Conservation (phyloP, 1,140 invertebrate species). For the Meloidogyne floridensis region DNA sequence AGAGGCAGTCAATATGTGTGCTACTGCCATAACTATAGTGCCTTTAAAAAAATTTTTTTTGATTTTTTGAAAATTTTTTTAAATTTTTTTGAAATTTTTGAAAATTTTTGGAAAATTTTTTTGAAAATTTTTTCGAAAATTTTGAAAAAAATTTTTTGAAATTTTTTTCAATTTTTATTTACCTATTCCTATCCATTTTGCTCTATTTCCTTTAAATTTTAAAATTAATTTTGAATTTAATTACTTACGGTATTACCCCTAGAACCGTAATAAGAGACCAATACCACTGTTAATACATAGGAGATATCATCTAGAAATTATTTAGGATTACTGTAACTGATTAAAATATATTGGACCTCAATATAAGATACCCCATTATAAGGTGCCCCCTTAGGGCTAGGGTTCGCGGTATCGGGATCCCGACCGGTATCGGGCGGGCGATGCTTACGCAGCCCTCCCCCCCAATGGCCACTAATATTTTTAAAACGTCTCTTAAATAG, state of each 20-base stretch:
- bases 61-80: neutral
- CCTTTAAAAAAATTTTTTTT: constrained; percentile 33
- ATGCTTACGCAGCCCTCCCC: too few species aligned
- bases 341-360: too few species aligned
- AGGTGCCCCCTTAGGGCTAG: too few species aligned
- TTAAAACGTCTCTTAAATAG: too few species aligned
- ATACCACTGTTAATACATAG: constrained; percentile 64
- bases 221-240: neutral
- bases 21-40: constrained; percentile 56
- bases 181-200: constrained; percentile 60
- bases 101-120: too few species aligned
- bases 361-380: too few species aligned
- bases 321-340: neutral
- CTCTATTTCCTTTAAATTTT: constrained; percentile 50
- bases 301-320: constrained; percentile 58
- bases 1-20: constrained; percentile 53
- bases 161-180: neutral
- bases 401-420: too few species aligned
- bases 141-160: too few species aligned
- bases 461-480: too few species aligned
- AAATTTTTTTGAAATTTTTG: neutral
- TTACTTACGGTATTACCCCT: neutral
- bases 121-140: too few species aligned
- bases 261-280: constrained; percentile 62
- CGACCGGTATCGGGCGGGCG: too few species aligned